phyloP scores from a whole-genome alignment of 2,888 invertebrate species.

The Mantis religiosa region DNA sequence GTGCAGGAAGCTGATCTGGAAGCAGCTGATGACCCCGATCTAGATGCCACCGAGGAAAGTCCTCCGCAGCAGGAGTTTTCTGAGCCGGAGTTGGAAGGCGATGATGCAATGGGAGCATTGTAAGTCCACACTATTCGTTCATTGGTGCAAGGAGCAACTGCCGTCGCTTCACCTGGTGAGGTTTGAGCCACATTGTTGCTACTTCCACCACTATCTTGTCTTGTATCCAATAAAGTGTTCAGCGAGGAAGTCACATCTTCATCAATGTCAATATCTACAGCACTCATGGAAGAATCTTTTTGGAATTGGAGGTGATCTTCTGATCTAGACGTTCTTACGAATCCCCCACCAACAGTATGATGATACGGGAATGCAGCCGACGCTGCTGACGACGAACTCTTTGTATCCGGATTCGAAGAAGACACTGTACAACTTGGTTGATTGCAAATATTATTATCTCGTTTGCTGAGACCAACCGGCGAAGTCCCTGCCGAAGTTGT shows the following conservation, averaged over 20 bases:
- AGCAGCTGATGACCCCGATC: conserved; percentile 19
- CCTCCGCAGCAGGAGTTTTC: conserved; percentile 53
- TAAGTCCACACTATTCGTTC: conserved; percentile 86
- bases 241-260: conserved; percentile 91
- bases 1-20: conserved; percentile 33
- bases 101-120: conserved; percentile 72
- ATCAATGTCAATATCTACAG: conserved; percentile 87
- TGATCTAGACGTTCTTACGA: conserved; percentile 83
- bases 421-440: conserved; percentile 13
- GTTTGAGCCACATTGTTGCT: conserved; percentile 13
- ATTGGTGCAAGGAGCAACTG: conserved; percentile 20
- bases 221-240: conserved; percentile 82
- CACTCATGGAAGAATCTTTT: conserved; percentile 73
- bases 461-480: conserved; percentile 52
- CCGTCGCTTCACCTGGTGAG: not conserved
- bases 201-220: conserved; percentile 46
- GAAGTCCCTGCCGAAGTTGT: conserved; percentile 53
- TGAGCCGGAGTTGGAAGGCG: conserved; percentile 44
- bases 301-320: conserved; percentile 87
- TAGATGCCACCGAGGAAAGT: conserved; percentile 45
- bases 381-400: conserved; percentile 25
- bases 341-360: conserved; percentile 52
- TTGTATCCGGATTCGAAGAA: conserved; percentile 26
- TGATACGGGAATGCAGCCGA: conserved; percentile 37
- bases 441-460: conserved; percentile 39